Evolutionary conservation across 2,113 vertebrate genomes (phyloP).

Genomic region (Crocuta crocuta): DNA sequence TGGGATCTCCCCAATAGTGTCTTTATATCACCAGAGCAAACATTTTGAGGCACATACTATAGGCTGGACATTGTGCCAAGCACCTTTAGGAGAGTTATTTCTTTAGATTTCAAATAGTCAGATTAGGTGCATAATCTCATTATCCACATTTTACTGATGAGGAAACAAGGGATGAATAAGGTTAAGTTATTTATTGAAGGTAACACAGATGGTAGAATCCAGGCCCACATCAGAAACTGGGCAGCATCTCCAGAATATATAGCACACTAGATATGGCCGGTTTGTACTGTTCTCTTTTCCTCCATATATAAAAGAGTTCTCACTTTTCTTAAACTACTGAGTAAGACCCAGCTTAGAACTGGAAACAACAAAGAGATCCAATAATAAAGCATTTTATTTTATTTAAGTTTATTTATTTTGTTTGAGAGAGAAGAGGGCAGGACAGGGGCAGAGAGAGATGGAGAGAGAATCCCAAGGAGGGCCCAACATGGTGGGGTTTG

Average conservation of each 20-base stretch:
- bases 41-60: neutral
- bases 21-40: neutral
- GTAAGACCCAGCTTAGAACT: neutral
- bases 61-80: neutral
- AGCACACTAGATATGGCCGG: neutral
- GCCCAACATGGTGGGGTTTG: too few relatives aligned
- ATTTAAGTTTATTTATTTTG: too few relatives aligned
- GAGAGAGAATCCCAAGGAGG: too few relatives aligned
- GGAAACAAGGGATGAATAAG: neutral
- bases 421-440: too few relatives aligned
- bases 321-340: neutral
- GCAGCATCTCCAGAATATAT: neutral
- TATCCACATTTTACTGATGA: neutral
- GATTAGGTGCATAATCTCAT: neutral
- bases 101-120: neutral
- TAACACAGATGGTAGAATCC: neutral
- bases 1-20: neutral
- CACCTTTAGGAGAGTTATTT: neutral
- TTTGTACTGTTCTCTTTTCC: neutral
- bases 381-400: neutral
- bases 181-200: constrained; percentile 2
- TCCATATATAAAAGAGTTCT: neutral
- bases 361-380: neutral
- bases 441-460: too few relatives aligned
- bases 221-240: neutral